Evolutionary conservation across 2,797 vertebrate genomes (phyloP).

Genomic region (Darevskia nairensis): DNA sequence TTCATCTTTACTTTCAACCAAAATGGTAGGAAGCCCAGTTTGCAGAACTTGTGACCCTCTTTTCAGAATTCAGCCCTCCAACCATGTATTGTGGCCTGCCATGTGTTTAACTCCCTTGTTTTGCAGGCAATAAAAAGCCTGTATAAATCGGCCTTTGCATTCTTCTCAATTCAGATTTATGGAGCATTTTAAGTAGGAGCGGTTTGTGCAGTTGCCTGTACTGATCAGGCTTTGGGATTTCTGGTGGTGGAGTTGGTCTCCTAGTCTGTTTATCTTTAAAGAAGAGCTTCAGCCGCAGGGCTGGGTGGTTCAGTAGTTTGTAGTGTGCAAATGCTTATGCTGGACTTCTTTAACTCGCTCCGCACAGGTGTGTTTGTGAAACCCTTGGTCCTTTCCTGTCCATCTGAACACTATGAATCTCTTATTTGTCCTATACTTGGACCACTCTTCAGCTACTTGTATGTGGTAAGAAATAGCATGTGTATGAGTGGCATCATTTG

Average conservation of each 20-base stretch:
- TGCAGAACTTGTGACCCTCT: neutral
- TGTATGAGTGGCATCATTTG: neutral
- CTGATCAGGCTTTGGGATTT: neutral
- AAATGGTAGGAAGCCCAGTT: neutral
- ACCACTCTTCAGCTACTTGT: slow-evolving; percentile 90
- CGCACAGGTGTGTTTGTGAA: slow-evolving; percentile 89
- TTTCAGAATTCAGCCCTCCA: neutral
- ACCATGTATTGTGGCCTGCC: neutral
- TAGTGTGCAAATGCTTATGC: fast-evolving
- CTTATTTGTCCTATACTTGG: slow-evolving; percentile 92
- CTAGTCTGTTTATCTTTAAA: neutral
- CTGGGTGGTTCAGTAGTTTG: neutral
- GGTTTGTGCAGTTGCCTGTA: neutral
- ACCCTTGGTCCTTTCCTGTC: slow-evolving; percentile 91
- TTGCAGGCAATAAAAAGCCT: neutral
- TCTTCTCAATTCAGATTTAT: neutral
- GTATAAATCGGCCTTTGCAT: too few species aligned
- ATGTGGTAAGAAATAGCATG: slow-evolving; percentile 83
- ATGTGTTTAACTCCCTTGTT: neutral
- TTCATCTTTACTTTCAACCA: neutral
- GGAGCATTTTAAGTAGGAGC: neutral
- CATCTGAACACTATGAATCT: slow-evolving; percentile 88
- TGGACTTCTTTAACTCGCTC: slow-evolving; percentile 81
- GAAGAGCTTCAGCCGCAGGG: neutral
- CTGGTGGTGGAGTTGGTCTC: neutral